Evolutionary conservation across 2,888 invertebrate genomes (phyloP).

Genomic region (Rosalia funebris): DNA sequence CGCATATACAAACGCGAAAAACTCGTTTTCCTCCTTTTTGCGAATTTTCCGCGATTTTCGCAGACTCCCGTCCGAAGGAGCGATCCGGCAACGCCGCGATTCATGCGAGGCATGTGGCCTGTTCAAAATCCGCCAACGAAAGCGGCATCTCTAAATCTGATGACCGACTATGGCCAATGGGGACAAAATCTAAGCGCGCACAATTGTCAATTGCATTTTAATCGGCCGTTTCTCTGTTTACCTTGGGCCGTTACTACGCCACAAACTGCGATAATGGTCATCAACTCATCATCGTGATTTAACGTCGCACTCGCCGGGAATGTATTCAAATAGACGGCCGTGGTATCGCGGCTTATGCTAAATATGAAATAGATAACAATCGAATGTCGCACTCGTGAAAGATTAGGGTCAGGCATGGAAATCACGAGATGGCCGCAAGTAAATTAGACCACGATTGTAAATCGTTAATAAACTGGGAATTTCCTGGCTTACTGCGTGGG

Average conservation of each 20-base stretch:
- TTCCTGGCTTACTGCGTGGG: too few relatives aligned
- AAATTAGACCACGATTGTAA: neutral
- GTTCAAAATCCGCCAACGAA: constrained; percentile 38
- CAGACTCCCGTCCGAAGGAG: too few relatives aligned
- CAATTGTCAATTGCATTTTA: neutral
- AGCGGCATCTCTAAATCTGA: neutral
- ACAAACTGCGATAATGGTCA: too few relatives aligned
- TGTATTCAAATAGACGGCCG: too few relatives aligned
- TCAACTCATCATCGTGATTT: too few relatives aligned
- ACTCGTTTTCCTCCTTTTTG: neutral
- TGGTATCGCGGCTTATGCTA: too few relatives aligned
- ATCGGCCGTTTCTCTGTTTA: too few relatives aligned
- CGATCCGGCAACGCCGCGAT: constrained; percentile 17
- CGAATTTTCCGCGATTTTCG: neutral
- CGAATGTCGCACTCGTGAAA: neutral
- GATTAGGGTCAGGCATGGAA: neutral
- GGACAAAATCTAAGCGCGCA: neutral
- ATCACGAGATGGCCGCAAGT: neutral
- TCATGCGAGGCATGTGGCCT: constrained; percentile 35
- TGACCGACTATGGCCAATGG: constrained; percentile 2
- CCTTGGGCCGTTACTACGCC: neutral
- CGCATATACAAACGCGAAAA: neutral
- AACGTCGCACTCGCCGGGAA: too few relatives aligned
- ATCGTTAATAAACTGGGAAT: too few relatives aligned
- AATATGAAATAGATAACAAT: constrained; percentile 2